A percentile compares a stretch with the other conserved stretches of the same genome.
phyloP scores from a whole-genome alignment of 2,113 vertebrate species.

The Calyptomena viridis region DNA sequence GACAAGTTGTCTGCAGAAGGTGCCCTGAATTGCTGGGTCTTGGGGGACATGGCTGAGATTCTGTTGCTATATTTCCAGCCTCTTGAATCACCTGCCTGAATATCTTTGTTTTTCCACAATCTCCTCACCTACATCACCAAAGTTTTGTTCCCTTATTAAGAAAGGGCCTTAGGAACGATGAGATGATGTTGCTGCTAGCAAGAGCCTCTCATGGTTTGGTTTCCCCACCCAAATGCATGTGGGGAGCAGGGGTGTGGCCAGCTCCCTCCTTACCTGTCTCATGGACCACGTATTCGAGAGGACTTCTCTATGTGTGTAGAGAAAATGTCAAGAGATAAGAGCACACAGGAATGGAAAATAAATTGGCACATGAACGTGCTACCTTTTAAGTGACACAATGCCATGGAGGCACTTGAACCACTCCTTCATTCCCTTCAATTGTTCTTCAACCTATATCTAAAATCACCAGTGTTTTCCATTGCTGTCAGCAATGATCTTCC shows the following conservation, averaged over 20 bases:
- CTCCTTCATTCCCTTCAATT: not conserved
- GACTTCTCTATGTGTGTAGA: not conserved
- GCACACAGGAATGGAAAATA: not conserved
- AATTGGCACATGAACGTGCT: accelerated
- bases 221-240: not conserved
- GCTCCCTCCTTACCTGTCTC: not conserved
- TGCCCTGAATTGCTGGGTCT: not conserved
- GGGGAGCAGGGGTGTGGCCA: not conserved
- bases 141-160: not conserved
- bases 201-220: not conserved
- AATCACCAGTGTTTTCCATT: not conserved
- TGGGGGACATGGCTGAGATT: not conserved
- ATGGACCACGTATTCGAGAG: not conserved
- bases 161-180: not conserved
- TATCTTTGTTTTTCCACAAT: not conserved
- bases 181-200: not conserved
- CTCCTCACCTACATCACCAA: not conserved
- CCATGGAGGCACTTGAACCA: not conserved
- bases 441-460: not conserved
- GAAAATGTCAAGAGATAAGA: not conserved
- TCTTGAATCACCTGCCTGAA: not conserved
- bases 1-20: not conserved
- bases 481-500: not conserved
- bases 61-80: not conserved
- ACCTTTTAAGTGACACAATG: not conserved